Evolutionary conservation across 2,113 vertebrate genomes (phyloP).

Genomic region (Pituophis catenifer): DNA sequence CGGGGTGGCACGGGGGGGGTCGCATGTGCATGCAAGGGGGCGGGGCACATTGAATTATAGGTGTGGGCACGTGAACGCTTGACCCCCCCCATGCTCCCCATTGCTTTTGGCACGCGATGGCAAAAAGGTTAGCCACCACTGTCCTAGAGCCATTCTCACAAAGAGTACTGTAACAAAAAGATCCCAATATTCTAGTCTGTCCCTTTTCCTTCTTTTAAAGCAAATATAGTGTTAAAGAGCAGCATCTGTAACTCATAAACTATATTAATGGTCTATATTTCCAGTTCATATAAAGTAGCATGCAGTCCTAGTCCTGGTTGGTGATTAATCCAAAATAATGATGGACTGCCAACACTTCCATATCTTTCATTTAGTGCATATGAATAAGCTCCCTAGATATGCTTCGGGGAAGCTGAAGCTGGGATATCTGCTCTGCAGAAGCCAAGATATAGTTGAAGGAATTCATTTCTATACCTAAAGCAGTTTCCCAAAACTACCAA

Average conservation of each 20-base stretch:
- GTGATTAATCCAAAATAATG: neutral
- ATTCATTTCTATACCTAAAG: neutral
- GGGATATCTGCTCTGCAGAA: neutral
- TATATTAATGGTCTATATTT: neutral
- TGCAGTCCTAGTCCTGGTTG: neutral
- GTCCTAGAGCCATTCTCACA: neutral
- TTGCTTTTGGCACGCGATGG: too few relatives aligned
- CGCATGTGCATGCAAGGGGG: too few relatives aligned
- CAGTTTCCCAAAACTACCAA: neutral
- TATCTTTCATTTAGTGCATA: neutral
- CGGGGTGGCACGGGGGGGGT: too few relatives aligned
- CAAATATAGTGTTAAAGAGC: neutral
- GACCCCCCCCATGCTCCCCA: too few relatives aligned
- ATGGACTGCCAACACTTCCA: neutral
- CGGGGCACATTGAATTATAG: too few relatives aligned
- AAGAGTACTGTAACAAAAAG: neutral
- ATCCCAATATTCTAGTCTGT: neutral
- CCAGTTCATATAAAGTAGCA: neutral
- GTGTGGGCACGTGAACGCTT: too few relatives aligned
- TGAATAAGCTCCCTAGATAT: neutral
- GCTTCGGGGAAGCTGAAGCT: neutral
- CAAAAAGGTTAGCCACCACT: too few relatives aligned
- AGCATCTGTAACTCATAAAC: slow-evolving; percentile 8
- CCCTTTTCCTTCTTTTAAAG: neutral
- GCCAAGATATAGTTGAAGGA: neutral